phyloP scores from a whole-genome alignment of 2,888 invertebrate species.

The Dryococelus australis region DNA sequence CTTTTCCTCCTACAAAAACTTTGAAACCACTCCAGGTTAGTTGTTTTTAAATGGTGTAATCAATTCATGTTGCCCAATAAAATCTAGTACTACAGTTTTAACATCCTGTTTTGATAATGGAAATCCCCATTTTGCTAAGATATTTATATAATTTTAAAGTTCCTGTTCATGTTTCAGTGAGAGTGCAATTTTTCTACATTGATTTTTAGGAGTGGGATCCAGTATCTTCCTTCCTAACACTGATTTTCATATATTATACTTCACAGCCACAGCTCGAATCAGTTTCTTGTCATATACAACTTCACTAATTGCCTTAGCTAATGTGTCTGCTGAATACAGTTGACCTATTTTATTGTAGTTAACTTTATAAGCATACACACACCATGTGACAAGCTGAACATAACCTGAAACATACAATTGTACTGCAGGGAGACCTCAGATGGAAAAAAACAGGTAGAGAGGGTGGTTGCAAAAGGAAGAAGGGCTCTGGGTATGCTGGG shows the following conservation, averaged over 20 bases:
- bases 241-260: background rate
- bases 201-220: background rate
- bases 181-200: background rate
- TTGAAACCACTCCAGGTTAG: background rate
- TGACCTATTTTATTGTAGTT: background rate
- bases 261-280: background rate
- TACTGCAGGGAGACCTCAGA: too few relatives aligned
- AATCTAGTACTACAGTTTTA: background rate
- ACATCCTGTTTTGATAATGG: background rate
- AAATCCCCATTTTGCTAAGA: conserved; percentile 29
- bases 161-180: background rate
- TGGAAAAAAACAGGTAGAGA: too few relatives aligned
- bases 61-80: background rate
- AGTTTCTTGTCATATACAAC: background rate
- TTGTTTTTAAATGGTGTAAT: background rate
- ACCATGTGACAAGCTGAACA: background rate
- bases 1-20: background rate
- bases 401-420: background rate
- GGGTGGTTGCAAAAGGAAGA: too few relatives aligned
- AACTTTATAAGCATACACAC: background rate
- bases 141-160: background rate
- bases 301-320: background rate
- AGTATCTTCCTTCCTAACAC: background rate
- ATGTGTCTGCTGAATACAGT: background rate
- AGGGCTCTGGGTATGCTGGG: too few relatives aligned